Evolutionary conservation across 2,797 vertebrate genomes (phyloP).

Genomic region (Miichthys miiuy): DNA sequence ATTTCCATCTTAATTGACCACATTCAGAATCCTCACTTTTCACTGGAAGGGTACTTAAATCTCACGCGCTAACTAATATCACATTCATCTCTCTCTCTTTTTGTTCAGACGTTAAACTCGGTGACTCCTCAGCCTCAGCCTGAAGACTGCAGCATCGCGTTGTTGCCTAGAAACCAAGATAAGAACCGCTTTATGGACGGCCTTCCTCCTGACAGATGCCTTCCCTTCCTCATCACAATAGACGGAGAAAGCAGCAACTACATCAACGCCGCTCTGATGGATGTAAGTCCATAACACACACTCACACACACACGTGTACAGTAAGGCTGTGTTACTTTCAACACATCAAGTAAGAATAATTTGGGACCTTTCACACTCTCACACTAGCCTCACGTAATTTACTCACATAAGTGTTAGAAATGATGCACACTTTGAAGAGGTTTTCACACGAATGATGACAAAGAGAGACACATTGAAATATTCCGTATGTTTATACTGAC

Average conservation of each 20-base stretch:
- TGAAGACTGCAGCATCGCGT: conserved; percentile 98
- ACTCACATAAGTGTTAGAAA: conserved; percentile 62
- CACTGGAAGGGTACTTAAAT: neutral
- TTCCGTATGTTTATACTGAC: conserved; percentile 20
- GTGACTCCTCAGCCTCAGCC: conserved; percentile 98
- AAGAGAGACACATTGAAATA: conserved; percentile 32
- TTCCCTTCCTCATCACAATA: conserved; percentile 99
- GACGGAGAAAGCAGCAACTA: conserved; percentile 99
- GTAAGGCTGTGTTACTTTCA: conserved; percentile 63
- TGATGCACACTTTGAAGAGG: conserved; percentile 51
- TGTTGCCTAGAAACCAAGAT: conserved; percentile 98
- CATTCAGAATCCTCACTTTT: neutral
- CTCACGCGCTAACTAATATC: neutral
- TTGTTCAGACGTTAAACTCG: conserved; percentile 95
- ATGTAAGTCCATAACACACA: conserved; percentile 71
- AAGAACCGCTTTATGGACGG: conserved; percentile 99
- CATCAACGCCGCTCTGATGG: conserved; percentile 88
- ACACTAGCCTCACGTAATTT: too few relatives aligned
- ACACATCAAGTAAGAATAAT: conserved; percentile 56
- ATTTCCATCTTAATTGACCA: neutral
- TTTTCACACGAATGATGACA: conserved; percentile 21
- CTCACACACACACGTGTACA: neutral
- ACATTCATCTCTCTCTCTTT: conserved; percentile 18
- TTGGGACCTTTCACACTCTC: conserved; percentile 62
- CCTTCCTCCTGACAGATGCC: conserved; percentile 98